phyloP scores from a whole-genome alignment of 2,113 vertebrate species.

The Hippopotamus amphibius region DNA sequence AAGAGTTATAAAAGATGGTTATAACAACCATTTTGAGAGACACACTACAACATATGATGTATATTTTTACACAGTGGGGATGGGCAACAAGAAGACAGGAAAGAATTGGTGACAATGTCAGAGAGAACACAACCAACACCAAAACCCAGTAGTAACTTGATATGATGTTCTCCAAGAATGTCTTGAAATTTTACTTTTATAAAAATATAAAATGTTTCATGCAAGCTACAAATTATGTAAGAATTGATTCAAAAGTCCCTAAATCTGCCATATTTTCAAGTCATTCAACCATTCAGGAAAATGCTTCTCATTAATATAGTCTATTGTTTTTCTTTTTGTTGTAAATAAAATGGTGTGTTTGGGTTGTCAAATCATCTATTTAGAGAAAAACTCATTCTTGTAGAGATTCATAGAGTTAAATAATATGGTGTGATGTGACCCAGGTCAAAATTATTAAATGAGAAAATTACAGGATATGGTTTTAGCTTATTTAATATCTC shows the following conservation, averaged over 20 bases:
- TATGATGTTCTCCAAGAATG: background rate
- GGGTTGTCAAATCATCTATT: constrained; percentile 29
- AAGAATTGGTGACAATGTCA: background rate
- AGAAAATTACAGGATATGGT: background rate
- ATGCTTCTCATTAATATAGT: background rate
- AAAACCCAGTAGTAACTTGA: background rate
- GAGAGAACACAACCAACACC: background rate
- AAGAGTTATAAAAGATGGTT: background rate
- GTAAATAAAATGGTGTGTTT: background rate
- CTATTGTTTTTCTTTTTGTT: background rate
- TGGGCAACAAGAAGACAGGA: background rate
- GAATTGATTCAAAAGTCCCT: background rate
- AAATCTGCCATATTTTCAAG: background rate
- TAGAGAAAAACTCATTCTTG: background rate
- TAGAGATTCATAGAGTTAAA: background rate
- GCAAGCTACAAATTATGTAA: background rate
- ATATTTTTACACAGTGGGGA: background rate
- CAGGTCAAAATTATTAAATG: background rate
- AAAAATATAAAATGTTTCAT: background rate
- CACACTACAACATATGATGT: background rate
- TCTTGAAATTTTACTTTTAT: constrained; percentile 22
- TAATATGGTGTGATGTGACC: background rate
- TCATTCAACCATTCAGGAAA: constrained; percentile 34
- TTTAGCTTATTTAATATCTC: constrained; percentile 25
- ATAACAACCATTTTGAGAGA: background rate